Evolutionary conservation across 1,140 invertebrate species (phyloP), one percentile per base, ranked within the genome.

Genomic region (Liolophura sinensis): DNA sequence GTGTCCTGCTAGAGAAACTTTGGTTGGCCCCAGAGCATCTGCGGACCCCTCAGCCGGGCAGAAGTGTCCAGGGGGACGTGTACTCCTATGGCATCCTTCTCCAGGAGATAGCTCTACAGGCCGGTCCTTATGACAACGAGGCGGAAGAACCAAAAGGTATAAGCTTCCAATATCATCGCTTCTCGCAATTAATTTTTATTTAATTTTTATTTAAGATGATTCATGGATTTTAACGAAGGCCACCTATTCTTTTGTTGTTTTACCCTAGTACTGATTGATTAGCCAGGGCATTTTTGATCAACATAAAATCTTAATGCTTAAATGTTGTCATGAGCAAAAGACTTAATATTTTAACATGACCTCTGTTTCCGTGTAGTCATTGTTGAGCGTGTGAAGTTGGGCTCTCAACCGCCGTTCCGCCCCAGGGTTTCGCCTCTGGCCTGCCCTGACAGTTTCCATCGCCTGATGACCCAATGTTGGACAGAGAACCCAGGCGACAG

Each of bases 51-150:
- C 47, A 78, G 58, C 61, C 68, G 1, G 70, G 70, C 48, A 65
- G 63, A 18, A 74, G 74, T 1, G 22, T 64, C 6, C 93, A 94
- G 84, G 94, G 91, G 9, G 96, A 98, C 84, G 91, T 98, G 16
- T 98, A 97, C 82, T 93, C 95, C 55, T 98, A 97, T 86, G 93
- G 91, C 54, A 96, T 98, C 69, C 96, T 98, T 75, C 86, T 97
- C 52, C 96, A 95, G 78, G 96, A 98, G 87, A 94, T 98, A 67
- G 90, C 97, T 73, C 92, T 92, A 56, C 87, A 95, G 70, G 89
- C 91, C 81, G 94, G 93, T 57, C 95, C 95, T 0, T 98, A 93
- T 82, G 93, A 88, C 92, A 93, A 71, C 62, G 77, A 81, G 60
- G 60, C 52, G 16, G 60, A 61, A 11, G 67, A 70, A 15, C 52